Conservation (phyloP, 2,113 vertebrate genomes). For the Tetrax tetrax region DNA sequence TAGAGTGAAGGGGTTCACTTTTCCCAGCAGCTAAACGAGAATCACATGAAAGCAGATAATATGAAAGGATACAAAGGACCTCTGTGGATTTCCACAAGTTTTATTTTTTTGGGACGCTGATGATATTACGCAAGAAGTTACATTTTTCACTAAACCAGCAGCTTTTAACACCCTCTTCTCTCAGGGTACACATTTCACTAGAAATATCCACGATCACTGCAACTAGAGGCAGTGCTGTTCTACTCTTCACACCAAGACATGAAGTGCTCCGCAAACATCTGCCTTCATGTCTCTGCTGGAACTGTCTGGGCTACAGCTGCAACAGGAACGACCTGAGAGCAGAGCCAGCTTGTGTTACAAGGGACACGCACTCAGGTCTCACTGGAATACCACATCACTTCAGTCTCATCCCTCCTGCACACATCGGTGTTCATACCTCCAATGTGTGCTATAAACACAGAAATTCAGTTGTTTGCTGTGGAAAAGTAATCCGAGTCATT, state of each 20-base stretch:
- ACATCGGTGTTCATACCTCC: accelerated
- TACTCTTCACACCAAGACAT: background rate
- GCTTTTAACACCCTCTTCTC: background rate
- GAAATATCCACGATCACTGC: background rate
- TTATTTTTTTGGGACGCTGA: background rate
- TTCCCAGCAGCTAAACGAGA: background rate
- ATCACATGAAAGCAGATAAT: background rate
- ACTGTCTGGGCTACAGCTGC: background rate
- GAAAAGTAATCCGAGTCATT: background rate
- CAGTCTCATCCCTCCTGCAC: background rate
- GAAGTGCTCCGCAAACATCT: background rate
- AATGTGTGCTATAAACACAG: background rate
- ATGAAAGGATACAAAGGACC: background rate
- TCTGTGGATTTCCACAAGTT: background rate
- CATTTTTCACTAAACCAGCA: background rate
- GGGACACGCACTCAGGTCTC: accelerated
- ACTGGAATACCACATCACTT: background rate
- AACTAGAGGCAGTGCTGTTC: background rate
- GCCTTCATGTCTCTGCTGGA: background rate
- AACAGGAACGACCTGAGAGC: background rate
- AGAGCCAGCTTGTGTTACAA: background rate
- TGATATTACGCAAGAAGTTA: background rate
- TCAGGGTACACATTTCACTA: background rate
- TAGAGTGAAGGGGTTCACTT: background rate
- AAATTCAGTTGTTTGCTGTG: background rate